These are phyloP conservation scores for Parnassius orleans DNA, from an alignment of 2,888 invertebrate species.

Conservation along the genomic window DNA sequence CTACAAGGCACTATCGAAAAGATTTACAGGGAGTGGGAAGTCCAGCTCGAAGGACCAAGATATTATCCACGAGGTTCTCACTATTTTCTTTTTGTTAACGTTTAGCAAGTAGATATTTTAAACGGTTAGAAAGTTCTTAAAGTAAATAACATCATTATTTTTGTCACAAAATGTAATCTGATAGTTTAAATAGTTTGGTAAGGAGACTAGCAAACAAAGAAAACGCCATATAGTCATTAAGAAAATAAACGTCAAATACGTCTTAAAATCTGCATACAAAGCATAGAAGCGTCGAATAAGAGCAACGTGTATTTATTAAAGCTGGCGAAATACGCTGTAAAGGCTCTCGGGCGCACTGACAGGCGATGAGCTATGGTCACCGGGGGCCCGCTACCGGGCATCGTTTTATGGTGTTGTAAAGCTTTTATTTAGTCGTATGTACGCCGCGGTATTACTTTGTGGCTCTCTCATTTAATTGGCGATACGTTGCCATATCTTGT, in stretches of 20 bases:
- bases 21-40: conserved; percentile 66
- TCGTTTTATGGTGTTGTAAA: conserved; percentile 41
- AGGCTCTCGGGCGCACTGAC: conserved; percentile 39
- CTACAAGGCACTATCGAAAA: conserved; percentile 56
- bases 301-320: conserved; percentile 56
- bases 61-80: conserved; percentile 45
- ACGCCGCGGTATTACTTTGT: conserved; percentile 19
- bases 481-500: conserved; percentile 2
- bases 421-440: conserved; percentile 30
- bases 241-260: conserved; percentile 42
- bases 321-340: conserved; percentile 32
- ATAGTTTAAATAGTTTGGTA: no score
- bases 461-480: conserved; percentile 26
- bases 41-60: conserved; percentile 44
- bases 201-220: background rate
- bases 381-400: conserved; percentile 42
- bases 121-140: no score
- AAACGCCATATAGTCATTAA: conserved; percentile 24
- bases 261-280: conserved; percentile 60
- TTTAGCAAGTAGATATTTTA: no score
- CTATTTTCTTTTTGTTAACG: conserved; percentile 33
- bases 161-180: no score
- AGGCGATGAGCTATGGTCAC: conserved; percentile 47
- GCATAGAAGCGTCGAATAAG: conserved; percentile 43
- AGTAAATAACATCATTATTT: no score